These are phyloP conservation scores for Agapostemon virescens DNA, from an alignment of 2,888 invertebrate genomes.

Conservation along the genomic window DNA sequence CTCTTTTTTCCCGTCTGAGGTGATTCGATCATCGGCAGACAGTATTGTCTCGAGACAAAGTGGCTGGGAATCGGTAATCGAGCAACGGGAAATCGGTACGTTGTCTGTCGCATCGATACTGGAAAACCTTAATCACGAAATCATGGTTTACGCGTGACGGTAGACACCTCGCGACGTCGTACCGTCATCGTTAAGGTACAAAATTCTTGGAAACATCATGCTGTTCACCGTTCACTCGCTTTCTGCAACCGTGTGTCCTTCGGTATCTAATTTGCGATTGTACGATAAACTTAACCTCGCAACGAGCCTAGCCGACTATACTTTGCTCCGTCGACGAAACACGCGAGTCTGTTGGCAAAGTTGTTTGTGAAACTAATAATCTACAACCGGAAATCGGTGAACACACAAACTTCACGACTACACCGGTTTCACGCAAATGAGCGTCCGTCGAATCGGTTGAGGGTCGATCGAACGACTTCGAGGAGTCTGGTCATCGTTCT, in stretches of 20 bases:
- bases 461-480: neutral
- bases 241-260: neutral
- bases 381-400: neutral
- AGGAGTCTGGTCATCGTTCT: neutral
- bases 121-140: constrained; percentile 42
- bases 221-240: neutral
- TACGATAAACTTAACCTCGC: constrained; percentile 33
- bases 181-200: neutral
- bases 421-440: neutral
- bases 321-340: neutral
- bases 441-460: neutral
- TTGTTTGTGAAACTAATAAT: neutral
- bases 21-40: constrained; percentile 49
- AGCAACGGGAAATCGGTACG: constrained; percentile 35
- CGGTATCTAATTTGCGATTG: neutral
- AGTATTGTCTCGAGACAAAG: constrained; percentile 10
- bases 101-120: constrained; percentile 12
- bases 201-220: neutral
- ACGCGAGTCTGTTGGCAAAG: constrained; percentile 9
- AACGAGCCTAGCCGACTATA: neutral
- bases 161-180: no score
- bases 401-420: neutral
- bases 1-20: constrained; percentile 65
- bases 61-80: constrained; percentile 36
- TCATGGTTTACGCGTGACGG: neutral